Conservation (phyloP, 2,888 invertebrate species). For the Zhuqinia jingwanae region DNA sequence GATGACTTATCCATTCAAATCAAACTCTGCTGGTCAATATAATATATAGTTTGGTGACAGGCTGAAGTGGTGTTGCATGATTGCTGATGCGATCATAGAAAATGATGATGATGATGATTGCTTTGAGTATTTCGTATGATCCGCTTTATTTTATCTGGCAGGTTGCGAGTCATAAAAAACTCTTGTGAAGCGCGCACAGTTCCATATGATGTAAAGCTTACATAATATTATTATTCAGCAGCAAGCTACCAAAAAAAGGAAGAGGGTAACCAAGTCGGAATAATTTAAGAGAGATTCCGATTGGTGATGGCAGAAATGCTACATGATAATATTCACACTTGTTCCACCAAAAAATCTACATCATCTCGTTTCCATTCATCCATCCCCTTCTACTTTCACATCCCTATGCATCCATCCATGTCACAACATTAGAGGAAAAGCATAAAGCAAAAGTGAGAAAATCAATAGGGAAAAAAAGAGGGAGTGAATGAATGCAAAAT, state of each 20-base stretch:
- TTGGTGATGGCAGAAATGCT: conserved; percentile 55
- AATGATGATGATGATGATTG: conserved; percentile 77
- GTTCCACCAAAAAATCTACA: conserved; percentile 70
- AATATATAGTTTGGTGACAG: conserved; percentile 61
- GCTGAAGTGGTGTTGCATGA: conserved; percentile 68
- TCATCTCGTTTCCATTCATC: conserved; percentile 53
- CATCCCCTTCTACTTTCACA: conserved; percentile 67
- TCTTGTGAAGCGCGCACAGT: not conserved
- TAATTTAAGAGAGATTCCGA: conserved; percentile 61
- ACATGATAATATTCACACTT: conserved; percentile 67
- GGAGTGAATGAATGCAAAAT: conserved; percentile 79
- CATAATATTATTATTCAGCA: not conserved
- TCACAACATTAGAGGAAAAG: conserved; percentile 47
- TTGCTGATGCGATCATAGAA: conserved; percentile 67
- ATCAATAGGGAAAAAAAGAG: conserved; percentile 79
- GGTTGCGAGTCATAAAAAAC: not conserved
- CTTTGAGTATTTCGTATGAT: conserved; percentile 62
- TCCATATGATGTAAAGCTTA: not conserved
- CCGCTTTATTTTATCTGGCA: conserved; percentile 10
- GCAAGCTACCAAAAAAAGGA: not conserved
- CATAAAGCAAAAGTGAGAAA: conserved; percentile 78
- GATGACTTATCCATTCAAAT: conserved; percentile 8
- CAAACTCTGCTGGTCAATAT: conserved; percentile 24
- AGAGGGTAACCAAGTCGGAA: conserved; percentile 55
- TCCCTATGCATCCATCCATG: conserved; percentile 71